Percentiles rank a stretch among this genome's conserved stretches.
Evolutionary conservation across 1,140 invertebrate species (phyloP).

Genomic region (Heterodera schachtii): DNA sequence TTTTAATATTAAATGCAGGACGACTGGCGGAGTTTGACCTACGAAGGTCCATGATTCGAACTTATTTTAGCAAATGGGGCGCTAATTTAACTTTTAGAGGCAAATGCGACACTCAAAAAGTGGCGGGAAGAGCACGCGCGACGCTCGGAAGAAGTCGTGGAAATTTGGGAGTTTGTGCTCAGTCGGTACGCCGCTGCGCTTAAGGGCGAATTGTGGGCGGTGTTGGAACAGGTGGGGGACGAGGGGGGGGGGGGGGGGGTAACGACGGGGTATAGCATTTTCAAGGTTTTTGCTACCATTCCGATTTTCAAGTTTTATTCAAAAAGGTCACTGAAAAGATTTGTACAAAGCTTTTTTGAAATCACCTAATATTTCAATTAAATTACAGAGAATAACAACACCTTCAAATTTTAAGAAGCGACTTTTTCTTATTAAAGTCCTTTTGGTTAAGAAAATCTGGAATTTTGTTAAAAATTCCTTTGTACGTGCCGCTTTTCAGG

Average conservation of each 20-base stretch:
- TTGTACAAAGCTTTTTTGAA: too few relatives aligned
- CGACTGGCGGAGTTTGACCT: conserved; percentile 48
- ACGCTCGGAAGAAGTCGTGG: conserved; percentile 82
- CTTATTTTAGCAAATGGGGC: background rate
- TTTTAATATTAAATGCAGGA: background rate
- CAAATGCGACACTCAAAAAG: conserved; percentile 71
- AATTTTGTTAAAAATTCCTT: too few relatives aligned
- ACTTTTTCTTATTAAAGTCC: too few relatives aligned
- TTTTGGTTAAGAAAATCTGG: too few relatives aligned
- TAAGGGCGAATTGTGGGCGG: conserved; percentile 87
- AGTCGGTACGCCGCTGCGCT: conserved; percentile 77
- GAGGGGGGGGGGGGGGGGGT: background rate
- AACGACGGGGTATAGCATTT: background rate
- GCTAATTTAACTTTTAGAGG: conserved; percentile 43
- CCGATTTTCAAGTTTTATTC: background rate
- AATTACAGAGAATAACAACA: too few relatives aligned
- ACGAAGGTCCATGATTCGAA: conserved; percentile 36
- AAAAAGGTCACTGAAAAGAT: too few relatives aligned
- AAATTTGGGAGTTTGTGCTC: conserved; percentile 81
- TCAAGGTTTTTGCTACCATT: background rate
- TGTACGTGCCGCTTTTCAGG: conserved; percentile 66
- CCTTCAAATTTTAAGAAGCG: too few relatives aligned
- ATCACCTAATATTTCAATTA: too few relatives aligned
- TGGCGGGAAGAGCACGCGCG: conserved; percentile 90
- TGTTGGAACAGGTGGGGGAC: conserved; percentile 77